Percentiles rank a stretch among this genome's conserved stretches.
Evolutionary conservation across 2,113 vertebrate species (phyloP).

Genomic region (Tachysurus fulvidraco): DNA sequence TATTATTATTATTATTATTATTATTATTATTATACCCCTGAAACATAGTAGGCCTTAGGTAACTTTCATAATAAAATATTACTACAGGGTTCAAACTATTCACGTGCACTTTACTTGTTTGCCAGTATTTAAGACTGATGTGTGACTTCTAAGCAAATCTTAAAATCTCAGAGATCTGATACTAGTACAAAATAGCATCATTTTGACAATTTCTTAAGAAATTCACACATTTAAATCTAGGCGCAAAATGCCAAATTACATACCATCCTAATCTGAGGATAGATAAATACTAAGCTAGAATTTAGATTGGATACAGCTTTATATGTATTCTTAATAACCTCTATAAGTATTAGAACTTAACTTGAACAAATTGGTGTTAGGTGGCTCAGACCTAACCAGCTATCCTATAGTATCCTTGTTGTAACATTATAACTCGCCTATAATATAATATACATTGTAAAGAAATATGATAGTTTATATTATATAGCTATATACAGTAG

Average conservation of each 20-base stretch:
- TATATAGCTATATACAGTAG: background rate
- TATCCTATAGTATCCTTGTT: background rate
- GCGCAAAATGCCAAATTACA: background rate
- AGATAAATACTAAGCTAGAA: background rate
- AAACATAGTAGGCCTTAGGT: background rate
- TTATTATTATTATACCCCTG: background rate
- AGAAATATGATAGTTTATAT: background rate
- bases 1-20: background rate
- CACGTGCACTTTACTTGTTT: background rate
- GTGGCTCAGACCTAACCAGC: background rate
- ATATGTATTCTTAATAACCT: background rate
- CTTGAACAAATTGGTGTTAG: background rate
- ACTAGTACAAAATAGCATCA: background rate
- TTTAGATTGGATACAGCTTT: background rate
- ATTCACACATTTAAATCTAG: background rate
- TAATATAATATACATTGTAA: background rate
- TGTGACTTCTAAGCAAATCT: background rate
- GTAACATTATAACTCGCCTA: background rate
- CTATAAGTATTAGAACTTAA: background rate
- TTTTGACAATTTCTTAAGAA: background rate
- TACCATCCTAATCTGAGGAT: no score
- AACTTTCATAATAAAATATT: background rate
- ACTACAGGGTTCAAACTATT: background rate
- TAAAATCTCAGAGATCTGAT: background rate
- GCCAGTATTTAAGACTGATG: background rate